These are phyloP conservation scores for Acropternis orthonyx DNA, from an alignment of 2,797 vertebrate genomes.

Conservation along the genomic window DNA sequence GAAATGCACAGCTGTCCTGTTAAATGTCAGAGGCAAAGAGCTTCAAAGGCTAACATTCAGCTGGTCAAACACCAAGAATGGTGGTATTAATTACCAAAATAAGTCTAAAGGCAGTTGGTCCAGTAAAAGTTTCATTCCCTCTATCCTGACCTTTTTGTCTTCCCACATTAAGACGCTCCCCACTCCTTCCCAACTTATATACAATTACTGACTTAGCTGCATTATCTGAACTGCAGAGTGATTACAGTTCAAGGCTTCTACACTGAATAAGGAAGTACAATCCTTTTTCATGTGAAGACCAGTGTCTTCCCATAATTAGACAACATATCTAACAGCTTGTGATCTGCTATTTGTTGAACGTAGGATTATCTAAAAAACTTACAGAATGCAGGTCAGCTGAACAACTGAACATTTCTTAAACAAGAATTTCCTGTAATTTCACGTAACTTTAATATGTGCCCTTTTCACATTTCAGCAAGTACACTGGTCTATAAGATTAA, in stretches of 20 bases:
- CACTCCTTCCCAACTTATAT: background rate
- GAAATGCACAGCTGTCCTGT: background rate
- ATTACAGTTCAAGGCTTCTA: background rate
- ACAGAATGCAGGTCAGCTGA: background rate
- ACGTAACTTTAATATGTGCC: accelerated
- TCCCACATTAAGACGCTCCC: background rate
- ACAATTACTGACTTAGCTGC: background rate
- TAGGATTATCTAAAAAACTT: background rate
- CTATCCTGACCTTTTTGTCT: background rate
- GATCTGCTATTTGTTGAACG: background rate
- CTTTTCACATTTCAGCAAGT: background rate
- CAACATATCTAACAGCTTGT: background rate
- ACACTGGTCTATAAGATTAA: background rate
- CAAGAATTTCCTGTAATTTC: background rate
- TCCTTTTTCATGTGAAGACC: background rate
- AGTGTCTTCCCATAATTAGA: background rate
- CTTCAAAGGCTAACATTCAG: background rate
- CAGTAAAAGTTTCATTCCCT: background rate
- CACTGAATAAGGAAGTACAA: background rate
- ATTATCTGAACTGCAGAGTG: background rate
- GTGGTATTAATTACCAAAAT: background rate
- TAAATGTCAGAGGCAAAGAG: background rate
- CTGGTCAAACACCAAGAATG: background rate
- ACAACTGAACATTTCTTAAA: background rate
- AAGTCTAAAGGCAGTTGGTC: background rate